Evolutionary conservation across 2,113 vertebrate genomes (phyloP).

Genomic region (Bubalus kerabau): DNA sequence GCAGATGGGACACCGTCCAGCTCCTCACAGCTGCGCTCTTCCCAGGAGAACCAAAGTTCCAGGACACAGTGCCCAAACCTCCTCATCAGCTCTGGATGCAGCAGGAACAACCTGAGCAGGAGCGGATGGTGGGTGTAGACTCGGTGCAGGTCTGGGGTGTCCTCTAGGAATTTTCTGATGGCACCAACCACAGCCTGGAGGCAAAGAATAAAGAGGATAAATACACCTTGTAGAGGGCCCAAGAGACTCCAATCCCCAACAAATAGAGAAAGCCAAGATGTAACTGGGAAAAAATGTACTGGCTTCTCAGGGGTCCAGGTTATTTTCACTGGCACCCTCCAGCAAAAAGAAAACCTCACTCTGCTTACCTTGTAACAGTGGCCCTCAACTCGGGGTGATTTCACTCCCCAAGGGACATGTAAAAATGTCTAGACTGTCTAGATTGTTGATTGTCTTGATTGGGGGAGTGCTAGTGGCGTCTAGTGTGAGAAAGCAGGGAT

Average conservation of each 20-base stretch:
- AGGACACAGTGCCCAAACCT: conserved; percentile 84
- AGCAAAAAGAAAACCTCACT: not conserved
- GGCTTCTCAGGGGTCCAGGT: not conserved
- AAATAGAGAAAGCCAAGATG: not conserved
- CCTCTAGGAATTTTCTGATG: conserved; percentile 83
- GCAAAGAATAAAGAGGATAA: not conserved
- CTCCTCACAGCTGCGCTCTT: conserved; percentile 58
- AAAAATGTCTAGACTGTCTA: not conserved
- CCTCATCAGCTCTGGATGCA: conserved; percentile 85
- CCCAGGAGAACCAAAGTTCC: conserved; percentile 87
- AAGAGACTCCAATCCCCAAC: not conserved
- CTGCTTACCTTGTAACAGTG: not conserved
- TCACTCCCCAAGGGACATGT: not conserved
- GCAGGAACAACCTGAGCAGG: conserved; percentile 88
- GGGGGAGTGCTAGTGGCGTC: not conserved
- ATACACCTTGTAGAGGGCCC: not conserved
- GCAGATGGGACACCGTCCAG: conserved; percentile 50
- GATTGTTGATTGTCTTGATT: not conserved
- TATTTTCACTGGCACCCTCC: not conserved
- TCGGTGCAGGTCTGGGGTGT: conserved; percentile 78
- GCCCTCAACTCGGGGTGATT: not conserved
- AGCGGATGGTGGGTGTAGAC: conserved; percentile 87
- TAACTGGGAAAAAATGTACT: not conserved
- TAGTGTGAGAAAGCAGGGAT: not conserved
- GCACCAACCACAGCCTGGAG: conserved; percentile 81